Percentiles rank a stretch among this genome's conserved stretches.
Conservation (phyloP, 2,888 invertebrate species). For the Phengaris arion region DNA sequence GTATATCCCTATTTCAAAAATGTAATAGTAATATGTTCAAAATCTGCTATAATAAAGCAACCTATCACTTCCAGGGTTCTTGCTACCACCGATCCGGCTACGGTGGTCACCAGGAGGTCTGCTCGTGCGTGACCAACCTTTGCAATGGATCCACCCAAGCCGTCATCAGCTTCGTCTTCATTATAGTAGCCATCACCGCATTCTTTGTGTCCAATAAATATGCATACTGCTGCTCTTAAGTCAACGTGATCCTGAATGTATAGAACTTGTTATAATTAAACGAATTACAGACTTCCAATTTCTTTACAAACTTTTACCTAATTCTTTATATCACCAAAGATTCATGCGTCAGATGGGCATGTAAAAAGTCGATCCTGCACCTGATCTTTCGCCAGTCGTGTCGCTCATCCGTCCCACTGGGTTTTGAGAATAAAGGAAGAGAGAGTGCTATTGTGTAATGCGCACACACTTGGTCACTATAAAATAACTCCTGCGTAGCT, state of each 20-base stretch:
- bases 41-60: not conserved
- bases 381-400: no score
- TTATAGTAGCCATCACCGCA: conserved; percentile 30
- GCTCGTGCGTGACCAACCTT: conserved; percentile 86
- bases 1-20: no score
- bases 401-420: no score
- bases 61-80: conserved; percentile 64
- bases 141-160: conserved; percentile 84
- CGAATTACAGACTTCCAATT: not conserved
- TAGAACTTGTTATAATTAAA: conserved; percentile 18
- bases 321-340: no score
- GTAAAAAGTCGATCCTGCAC: no score
- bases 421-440: no score
- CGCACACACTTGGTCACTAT: no score
- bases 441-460: no score
- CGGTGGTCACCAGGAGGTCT: conserved; percentile 93
- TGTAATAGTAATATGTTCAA: no score
- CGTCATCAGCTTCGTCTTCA: conserved; percentile 56
- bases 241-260: not conserved
- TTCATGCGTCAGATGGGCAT: no score
- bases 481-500: no score
- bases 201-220: not conserved
- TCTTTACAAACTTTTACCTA: not conserved
- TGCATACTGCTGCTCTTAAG: not conserved
- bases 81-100: conserved; percentile 94